Evolutionary conservation across 2,888 invertebrate genomes (phyloP), one percentile per base, ranked within the genome.

Genomic region (Acronicta leporina): DNA sequence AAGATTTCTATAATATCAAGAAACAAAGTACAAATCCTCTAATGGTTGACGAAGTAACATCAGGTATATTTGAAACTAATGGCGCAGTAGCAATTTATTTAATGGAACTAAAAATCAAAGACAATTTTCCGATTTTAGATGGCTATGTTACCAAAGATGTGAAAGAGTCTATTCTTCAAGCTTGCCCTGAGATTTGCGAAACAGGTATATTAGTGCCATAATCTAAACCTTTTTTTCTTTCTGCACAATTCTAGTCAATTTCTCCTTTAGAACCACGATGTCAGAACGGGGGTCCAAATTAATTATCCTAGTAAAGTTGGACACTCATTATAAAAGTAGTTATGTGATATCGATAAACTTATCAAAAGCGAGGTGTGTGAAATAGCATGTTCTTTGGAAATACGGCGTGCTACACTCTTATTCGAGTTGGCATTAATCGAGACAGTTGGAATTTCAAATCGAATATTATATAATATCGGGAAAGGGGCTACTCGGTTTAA

Each of bases 251-350:
- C 54, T 70, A 74, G 62, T 73, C 43, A 57, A 74, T 86, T 87
- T 86, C 73, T 84, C 70, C 83, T 77, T 62, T 87, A 89, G 88
- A 73, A 72, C 38, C 71, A 52, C 50, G 73, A 69, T 50, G 62
- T 70, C 49, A 30, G 35, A 84, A 69, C 73, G 71, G 49, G 79
- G 77, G 63, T 87, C 89, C 63, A 89, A 87, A 84, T 84, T 87
- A 78, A 84, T 82, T 83, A 82, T 90, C 42, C 78, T 86, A 68
- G 75, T 91, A 77, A 89, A 87, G 74, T 75, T 90, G 87, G 86
- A 87, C 68, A 83, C 76, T 75, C 78, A 73, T 67, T 67, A 68
- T 75, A 83, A 83, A 77, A 83, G 77, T 77, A 86, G 85, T 79
- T 27, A 30, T 74, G 76, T 84, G 58, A 82, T 90, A 69, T 84